Evolutionary conservation across 2,797 vertebrate genomes (phyloP), one percentile per base, ranked within the genome.

Genomic region (Petrocephalus sullivani): DNA sequence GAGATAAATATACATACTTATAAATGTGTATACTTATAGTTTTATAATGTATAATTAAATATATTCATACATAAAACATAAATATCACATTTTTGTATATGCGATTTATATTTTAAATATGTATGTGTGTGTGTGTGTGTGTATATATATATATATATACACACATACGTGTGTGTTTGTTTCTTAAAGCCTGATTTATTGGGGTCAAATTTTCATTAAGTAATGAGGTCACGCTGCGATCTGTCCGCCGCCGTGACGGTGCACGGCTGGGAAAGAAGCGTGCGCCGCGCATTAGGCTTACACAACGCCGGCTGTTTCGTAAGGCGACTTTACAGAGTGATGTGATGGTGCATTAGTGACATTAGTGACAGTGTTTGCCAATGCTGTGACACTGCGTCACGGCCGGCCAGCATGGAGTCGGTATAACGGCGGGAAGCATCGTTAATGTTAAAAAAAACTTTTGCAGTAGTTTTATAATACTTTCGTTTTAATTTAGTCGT

Each of bases 251-350:
- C 57, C 23, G 61, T 75, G 60, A 71, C 60, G 21, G 37, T 23
- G 71, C 9, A 51, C 54, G 16, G 54, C 85, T 82, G 14, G 46
- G 51, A 41, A 53, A 51, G 37, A 12, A 89, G 81, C 85, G 56
- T 89, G 88, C 51, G 87, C 56, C 56, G 54, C 41, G 88, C 86
- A 86, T 78, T 87, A 46, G 51, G 87, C 87, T 91, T 91, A 90
- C 78, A 88, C 71, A 91, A 91, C 67, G 82, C 67, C 21, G 21
- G 41, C 58, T 87, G 89, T 91, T 91, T 91, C 64, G 87, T 89
- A 88, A 89, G 60, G 54, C 88, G 64, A 49, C 46, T 90, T 88
- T 82, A 85, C 78, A 53, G 21, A 64, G 19, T 57, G 67, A 86
- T 51, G 82, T 46, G 23, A n/a, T 54, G 16, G 67, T 78, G 61